Evolutionary conservation across 2,113 vertebrate genomes (phyloP).

Genomic region (Pteropus alecto): DNA sequence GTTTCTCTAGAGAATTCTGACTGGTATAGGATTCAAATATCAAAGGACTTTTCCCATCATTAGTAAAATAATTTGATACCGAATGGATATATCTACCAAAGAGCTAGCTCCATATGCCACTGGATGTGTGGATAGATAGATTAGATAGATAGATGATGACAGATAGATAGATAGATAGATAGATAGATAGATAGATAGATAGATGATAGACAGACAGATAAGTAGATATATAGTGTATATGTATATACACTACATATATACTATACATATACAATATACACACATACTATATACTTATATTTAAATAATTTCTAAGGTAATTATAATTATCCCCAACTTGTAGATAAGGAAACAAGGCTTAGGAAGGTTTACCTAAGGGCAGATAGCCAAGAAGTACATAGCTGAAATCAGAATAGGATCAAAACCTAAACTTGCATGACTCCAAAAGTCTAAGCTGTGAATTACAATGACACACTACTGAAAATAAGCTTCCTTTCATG

Average conservation of each 20-base stretch:
- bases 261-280: neutral
- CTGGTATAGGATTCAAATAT: neutral
- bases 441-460: neutral
- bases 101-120: neutral
- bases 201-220: too few species aligned
- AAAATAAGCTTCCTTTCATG: neutral
- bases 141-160: too few species aligned
- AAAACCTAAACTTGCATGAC: neutral
- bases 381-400: neutral
- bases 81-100: neutral
- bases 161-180: too few species aligned
- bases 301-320: neutral
- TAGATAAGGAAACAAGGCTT: neutral
- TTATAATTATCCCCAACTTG: neutral
- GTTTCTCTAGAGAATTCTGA: neutral
- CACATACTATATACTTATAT: neutral
- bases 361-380: neutral
- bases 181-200: too few species aligned
- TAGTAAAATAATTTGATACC: neutral
- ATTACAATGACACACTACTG: neutral
- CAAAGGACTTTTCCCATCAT: neutral
- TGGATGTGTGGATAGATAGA: neutral
- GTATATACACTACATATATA: neutral
- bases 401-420: neutral
- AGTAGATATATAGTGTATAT: neutral